Evolutionary conservation across 37 sponge, comb jelly and placozoan genomes (phyloP).

Genomic region (Geodia barretti): DNA sequence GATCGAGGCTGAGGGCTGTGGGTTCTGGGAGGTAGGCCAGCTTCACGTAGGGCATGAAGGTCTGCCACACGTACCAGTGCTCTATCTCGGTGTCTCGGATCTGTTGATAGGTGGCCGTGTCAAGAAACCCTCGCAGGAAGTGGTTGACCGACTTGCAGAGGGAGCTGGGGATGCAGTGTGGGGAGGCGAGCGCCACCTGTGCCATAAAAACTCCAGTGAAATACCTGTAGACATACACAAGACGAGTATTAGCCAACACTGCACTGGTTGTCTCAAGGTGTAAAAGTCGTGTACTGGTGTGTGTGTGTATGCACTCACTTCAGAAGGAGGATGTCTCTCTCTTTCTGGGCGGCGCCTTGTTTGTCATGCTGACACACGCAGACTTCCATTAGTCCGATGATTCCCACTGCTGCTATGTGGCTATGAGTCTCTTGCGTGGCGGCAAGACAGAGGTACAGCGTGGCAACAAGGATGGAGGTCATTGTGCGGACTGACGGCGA

Average conservation of each 20-base stretch:
- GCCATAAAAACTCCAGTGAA: neutral
- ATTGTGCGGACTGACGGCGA: conserved; percentile 24
- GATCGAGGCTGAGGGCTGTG: neutral
- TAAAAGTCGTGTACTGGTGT: neutral
- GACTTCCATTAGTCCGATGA: conserved; percentile 10
- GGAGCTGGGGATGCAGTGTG: neutral
- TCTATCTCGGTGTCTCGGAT: conserved; percentile 6
- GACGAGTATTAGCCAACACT: too few relatives aligned
- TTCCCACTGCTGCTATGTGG: neutral
- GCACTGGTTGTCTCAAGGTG: neutral
- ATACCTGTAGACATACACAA: too few relatives aligned
- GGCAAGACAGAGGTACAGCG: conserved; percentile 31
- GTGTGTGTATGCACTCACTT: neutral
- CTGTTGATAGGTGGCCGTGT: neutral
- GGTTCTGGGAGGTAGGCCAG: conserved; percentile 4
- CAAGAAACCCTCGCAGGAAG: neutral
- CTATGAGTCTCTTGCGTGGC: conserved; percentile 16
- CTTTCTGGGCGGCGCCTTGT: neutral
- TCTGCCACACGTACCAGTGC: conserved; percentile 9
- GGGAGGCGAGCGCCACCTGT: neutral
- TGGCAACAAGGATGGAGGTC: conserved; percentile 17
- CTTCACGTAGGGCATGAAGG: conserved; percentile 13
- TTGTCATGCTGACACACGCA: neutral
- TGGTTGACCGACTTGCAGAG: neutral
- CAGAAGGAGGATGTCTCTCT: neutral